These are phyloP conservation scores for Rostratula benghalensis DNA, from an alignment of 2,113 vertebrate genomes.

Conservation along the genomic window DNA sequence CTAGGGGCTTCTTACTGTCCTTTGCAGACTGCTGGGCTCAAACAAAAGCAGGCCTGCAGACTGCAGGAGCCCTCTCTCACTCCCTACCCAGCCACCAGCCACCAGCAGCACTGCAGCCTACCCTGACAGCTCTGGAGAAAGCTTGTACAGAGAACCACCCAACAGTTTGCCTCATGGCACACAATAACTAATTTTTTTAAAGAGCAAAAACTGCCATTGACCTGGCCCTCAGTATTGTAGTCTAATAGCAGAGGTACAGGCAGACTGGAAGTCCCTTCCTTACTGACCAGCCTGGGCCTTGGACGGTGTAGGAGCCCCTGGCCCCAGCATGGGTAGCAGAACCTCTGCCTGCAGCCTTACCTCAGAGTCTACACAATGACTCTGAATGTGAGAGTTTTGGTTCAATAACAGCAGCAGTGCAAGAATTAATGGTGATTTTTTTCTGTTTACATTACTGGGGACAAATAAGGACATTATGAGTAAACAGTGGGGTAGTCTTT, in stretches of 20 bases:
- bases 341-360: background rate
- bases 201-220: background rate
- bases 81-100: accelerated
- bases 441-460: background rate
- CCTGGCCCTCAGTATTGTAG: background rate
- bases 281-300: background rate
- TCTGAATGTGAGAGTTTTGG: background rate
- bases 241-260: background rate
- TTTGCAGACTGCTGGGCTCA: background rate
- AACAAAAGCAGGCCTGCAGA: background rate
- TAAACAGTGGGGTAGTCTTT: background rate
- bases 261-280: background rate
- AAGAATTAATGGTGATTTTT: background rate
- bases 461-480: background rate
- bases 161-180: background rate
- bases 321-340: background rate
- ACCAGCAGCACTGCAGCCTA: background rate
- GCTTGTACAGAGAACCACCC: background rate
- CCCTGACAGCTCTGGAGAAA: background rate
- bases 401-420: background rate
- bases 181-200: background rate
- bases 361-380: accelerated
- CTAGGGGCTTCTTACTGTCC: background rate
- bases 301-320: background rate
- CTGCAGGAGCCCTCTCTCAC: background rate